phyloP scores from a whole-genome alignment of 2,888 invertebrate genomes.

The Scaeva pyrastri region DNA sequence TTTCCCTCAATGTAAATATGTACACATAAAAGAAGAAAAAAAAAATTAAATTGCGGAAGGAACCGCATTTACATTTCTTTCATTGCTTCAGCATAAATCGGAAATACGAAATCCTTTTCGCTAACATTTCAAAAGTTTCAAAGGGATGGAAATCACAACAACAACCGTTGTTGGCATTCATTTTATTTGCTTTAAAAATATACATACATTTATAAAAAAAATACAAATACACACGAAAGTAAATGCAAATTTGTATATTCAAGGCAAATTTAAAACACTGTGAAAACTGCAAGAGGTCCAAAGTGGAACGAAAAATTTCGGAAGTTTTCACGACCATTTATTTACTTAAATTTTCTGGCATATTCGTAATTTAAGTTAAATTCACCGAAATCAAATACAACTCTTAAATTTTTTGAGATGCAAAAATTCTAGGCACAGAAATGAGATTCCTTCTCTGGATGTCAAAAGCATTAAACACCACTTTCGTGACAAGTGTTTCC shows the following conservation, averaged over 20 bases:
- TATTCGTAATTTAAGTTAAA: not conserved
- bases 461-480: too few species aligned
- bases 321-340: not conserved
- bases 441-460: too few species aligned
- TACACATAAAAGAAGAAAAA: not conserved
- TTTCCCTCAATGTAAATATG: not conserved
- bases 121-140: too few species aligned
- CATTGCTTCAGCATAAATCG: not conserved
- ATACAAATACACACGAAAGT: not conserved
- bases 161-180: conserved; percentile 4
- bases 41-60: conserved; percentile 6
- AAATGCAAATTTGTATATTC: conserved; percentile 1
- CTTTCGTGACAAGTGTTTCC: too few species aligned
- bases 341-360: not conserved
- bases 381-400: not conserved
- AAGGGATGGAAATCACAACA: conserved; percentile 1
- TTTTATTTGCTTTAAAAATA: not conserved
- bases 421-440: too few species aligned
- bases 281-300: not conserved
- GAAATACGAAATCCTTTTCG: not conserved
- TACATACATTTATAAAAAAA: not conserved
- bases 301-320: not conserved
- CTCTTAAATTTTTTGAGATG: too few species aligned
- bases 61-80: not conserved
- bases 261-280: not conserved